Conservation (phyloP, 1,140 invertebrate genomes). For the Pinna nobilis region DNA sequence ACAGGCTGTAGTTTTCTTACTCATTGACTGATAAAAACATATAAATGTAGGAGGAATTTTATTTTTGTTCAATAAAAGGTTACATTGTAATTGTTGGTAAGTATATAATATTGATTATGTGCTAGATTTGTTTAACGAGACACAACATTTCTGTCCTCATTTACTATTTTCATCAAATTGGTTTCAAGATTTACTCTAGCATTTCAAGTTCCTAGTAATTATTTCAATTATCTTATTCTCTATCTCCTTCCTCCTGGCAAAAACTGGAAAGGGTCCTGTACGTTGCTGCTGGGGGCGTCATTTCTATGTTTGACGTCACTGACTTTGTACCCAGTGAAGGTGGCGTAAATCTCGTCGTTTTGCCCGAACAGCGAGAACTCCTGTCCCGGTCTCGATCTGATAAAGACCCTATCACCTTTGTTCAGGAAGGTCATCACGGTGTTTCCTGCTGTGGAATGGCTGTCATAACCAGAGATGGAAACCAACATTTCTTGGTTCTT, state of each 20-base stretch:
- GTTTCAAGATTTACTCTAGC: too few relatives aligned
- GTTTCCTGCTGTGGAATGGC: conserved; percentile 40
- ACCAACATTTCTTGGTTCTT: conserved; percentile 32
- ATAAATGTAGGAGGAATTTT: too few relatives aligned
- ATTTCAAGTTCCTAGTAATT: too few relatives aligned
- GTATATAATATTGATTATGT: too few relatives aligned
- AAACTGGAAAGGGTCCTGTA: conserved; percentile 13
- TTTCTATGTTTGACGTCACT: neutral
- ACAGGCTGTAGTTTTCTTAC: too few relatives aligned
- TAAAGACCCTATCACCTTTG: conserved; percentile 35
- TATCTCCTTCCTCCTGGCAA: conserved; percentile 3
- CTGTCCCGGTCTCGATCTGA: conserved; percentile 33
- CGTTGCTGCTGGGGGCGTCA: neutral
- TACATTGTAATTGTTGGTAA: too few relatives aligned
- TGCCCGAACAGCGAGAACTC: conserved; percentile 38
- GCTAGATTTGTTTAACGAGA: too few relatives aligned
- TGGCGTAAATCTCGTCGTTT: conserved; percentile 38
- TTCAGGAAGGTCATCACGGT: conserved; percentile 13
- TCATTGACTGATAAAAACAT: too few relatives aligned
- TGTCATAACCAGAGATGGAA: conserved; percentile 39
- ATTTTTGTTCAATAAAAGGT: too few relatives aligned
- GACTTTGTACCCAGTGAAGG: conserved; percentile 41
- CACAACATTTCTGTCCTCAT: too few relatives aligned
- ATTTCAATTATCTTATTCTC: too few relatives aligned
- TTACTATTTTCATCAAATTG: too few relatives aligned